These are phyloP conservation scores for Passer domesticus DNA, from an alignment of 2,113 vertebrate genomes.

Conservation along the genomic window DNA sequence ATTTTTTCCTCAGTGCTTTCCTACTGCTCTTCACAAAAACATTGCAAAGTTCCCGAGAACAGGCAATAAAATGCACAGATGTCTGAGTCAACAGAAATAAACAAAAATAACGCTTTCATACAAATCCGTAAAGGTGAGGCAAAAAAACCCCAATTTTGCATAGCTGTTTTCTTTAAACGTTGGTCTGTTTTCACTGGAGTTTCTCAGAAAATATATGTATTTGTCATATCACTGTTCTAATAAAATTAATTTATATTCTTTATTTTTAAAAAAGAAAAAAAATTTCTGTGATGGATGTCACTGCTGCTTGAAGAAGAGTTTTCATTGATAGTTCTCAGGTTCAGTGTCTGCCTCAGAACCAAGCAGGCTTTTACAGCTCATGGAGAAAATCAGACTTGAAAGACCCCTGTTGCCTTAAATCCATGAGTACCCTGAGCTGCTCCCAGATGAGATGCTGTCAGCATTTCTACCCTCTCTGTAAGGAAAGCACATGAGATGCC, in stretches of 20 bases:
- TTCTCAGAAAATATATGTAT: not conserved
- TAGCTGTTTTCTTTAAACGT: not conserved
- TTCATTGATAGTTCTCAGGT: not conserved
- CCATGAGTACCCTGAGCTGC: not conserved
- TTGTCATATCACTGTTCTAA: not conserved
- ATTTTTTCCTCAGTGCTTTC: slow-evolving; percentile 41
- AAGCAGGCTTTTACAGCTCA: not conserved
- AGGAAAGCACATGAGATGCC: not conserved
- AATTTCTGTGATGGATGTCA: not conserved
- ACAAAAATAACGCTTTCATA: slow-evolving; percentile 24
- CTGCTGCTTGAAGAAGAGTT: not conserved
- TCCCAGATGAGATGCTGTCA: not conserved
- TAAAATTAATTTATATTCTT: not conserved
- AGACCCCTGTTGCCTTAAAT: not conserved
- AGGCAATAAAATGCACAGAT: slow-evolving; percentile 39
- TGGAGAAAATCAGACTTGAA: not conserved
- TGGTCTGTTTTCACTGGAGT: not conserved
- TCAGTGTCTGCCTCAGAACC: not conserved
- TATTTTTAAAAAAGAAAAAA: not conserved
- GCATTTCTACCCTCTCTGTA: not conserved
- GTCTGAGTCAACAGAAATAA: slow-evolving; percentile 27
- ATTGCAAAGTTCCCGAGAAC: slow-evolving; percentile 26
- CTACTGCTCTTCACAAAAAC: slow-evolving; percentile 23
- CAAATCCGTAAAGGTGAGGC: slow-evolving; percentile 11
- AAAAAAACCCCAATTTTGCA: fast-evolving